Evolutionary conservation across 2,113 vertebrate genomes (phyloP).

Genomic region (Cyrtonyx montezumae): DNA sequence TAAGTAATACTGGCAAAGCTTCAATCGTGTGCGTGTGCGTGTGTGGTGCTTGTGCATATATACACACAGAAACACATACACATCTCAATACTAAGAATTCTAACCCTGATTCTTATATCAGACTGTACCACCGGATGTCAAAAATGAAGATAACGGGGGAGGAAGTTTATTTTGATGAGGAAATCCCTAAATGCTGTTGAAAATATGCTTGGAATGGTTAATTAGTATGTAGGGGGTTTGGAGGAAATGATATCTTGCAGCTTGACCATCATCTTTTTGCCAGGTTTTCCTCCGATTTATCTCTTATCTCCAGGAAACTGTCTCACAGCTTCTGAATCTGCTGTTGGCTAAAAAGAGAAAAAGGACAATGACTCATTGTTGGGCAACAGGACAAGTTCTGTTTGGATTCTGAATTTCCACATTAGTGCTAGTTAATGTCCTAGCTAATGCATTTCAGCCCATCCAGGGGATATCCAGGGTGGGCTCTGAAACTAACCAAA

Average conservation of each 20-base stretch:
- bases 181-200: slow-evolving; percentile 82
- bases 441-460: slow-evolving; percentile 24
- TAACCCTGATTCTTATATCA: slow-evolving; percentile 26
- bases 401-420: slow-evolving; percentile 64
- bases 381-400: slow-evolving; percentile 65
- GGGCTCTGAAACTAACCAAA: slow-evolving; percentile 72
- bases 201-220: slow-evolving; percentile 84
- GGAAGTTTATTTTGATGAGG: slow-evolving; percentile 84
- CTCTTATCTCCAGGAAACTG: slow-evolving; percentile 90
- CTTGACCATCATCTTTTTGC: slow-evolving; percentile 62
- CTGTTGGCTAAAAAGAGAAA: slow-evolving; percentile 70
- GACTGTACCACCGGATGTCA: slow-evolving; percentile 62
- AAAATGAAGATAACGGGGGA: slow-evolving; percentile 72
- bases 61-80: not conserved
- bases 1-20: slow-evolving; percentile 61
- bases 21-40: slow-evolving; percentile 5
- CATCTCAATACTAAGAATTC: not conserved
- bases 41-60: rapidly evolving
- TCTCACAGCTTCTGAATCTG: slow-evolving; percentile 77
- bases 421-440: slow-evolving; percentile 41
- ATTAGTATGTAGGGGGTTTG: slow-evolving; percentile 73
- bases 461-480: slow-evolving; percentile 64
- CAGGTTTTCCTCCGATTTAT: slow-evolving; percentile 75
- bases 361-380: slow-evolving; percentile 78
- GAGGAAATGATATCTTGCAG: slow-evolving; percentile 75